phyloP scores from a whole-genome alignment of 2,797 vertebrate species.

The Brachymystax lenok region DNA sequence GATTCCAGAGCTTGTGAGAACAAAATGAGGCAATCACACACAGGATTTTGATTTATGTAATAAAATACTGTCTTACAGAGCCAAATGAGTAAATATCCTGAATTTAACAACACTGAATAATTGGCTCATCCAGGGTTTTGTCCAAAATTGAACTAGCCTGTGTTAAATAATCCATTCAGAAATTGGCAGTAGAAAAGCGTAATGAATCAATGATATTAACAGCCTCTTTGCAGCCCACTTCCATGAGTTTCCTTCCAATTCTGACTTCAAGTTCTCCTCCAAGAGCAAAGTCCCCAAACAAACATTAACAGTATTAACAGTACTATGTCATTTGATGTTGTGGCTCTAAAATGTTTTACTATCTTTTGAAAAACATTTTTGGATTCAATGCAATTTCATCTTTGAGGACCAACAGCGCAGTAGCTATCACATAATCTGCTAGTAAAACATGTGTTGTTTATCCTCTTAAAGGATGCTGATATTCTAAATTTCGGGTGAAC shows the following conservation, averaged over 20 bases:
- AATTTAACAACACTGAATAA: not conserved
- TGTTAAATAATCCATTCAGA: not conserved
- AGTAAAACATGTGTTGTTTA: too few relatives aligned
- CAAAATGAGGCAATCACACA: not conserved
- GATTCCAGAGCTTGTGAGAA: not conserved
- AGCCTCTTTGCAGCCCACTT: not conserved
- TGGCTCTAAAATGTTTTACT: too few relatives aligned
- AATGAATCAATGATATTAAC: conserved; percentile 7
- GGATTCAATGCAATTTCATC: too few relatives aligned
- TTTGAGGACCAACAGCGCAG: too few relatives aligned
- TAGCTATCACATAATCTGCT: too few relatives aligned
- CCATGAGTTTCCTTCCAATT: not conserved
- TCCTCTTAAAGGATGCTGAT: too few relatives aligned
- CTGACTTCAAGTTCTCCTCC: not conserved
- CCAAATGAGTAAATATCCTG: not conserved
- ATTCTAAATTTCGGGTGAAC: too few relatives aligned
- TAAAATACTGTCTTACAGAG: not conserved
- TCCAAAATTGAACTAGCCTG: not conserved
- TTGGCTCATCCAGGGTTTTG: not conserved
- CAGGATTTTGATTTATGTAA: not conserved
- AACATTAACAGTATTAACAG: not conserved
- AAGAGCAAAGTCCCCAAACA: not conserved
- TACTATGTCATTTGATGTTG: too few relatives aligned
- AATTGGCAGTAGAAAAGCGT: not conserved
- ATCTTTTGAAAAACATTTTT: too few relatives aligned